A percentile compares a stretch with the other conserved stretches of the same genome.
These are phyloP conservation scores for Abrostola tripartita DNA, from an alignment of 2,888 invertebrate species.

Conservation along the genomic window DNA sequence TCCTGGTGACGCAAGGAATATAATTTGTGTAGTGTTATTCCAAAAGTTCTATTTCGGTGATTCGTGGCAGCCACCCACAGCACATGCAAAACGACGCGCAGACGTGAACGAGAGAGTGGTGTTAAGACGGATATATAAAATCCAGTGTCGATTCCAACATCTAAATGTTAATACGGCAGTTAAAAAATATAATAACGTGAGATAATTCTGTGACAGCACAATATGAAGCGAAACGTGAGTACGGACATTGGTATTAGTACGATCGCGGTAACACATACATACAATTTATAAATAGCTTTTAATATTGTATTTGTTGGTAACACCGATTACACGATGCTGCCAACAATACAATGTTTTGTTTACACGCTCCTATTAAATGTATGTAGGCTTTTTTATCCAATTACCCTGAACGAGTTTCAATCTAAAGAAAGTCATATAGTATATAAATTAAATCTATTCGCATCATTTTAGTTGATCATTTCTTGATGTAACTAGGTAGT, in stretches of 20 bases:
- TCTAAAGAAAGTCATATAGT: background rate
- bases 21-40: conserved; percentile 86
- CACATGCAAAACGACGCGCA: conserved; percentile 74
- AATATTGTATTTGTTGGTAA: conserved; percentile 66
- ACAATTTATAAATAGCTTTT: conserved; percentile 62
- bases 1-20: conserved; percentile 83
- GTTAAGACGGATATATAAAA: conserved; percentile 71
- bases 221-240: conserved; percentile 87
- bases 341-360: conserved; percentile 74
- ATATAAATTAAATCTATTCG: too few relatives aligned
- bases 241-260: conserved; percentile 54
- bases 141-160: conserved; percentile 62
- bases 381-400: conserved; percentile 22
- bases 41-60: conserved; percentile 87
- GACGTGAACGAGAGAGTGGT: conserved; percentile 75
- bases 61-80: conserved; percentile 77
- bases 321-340: conserved; percentile 66
- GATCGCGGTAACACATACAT: conserved; percentile 44
- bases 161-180: conserved; percentile 52
- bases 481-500: too few relatives aligned
- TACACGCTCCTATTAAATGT: conserved; percentile 61
- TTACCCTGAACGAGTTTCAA: background rate
- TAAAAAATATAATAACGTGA: conserved; percentile 54
- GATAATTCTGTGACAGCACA: conserved; percentile 63
- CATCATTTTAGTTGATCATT: too few relatives aligned